Conservation (phyloP, 2,888 invertebrate genomes). For the Seira musarum region DNA sequence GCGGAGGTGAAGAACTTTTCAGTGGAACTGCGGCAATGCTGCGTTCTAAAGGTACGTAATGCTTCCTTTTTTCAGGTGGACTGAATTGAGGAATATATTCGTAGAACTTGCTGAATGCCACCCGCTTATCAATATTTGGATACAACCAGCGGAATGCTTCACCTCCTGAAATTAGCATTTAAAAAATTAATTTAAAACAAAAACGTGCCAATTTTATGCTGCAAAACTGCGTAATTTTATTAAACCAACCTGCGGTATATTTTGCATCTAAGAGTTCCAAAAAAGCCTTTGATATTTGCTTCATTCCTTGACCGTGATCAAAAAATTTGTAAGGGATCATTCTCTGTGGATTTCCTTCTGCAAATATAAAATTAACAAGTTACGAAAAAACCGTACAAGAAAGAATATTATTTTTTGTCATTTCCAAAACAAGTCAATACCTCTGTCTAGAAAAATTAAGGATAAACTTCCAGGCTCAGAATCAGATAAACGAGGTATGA, state of each 20-base stretch:
- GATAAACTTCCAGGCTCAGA: slow-evolving; percentile 33
- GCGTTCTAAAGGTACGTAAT: too few species aligned
- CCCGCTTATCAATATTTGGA: slow-evolving; percentile 25
- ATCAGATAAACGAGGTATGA: slow-evolving; percentile 45
- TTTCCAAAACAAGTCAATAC: too few species aligned
- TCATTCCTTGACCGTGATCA: background rate
- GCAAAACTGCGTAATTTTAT: too few species aligned
- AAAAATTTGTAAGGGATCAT: slow-evolving; percentile 12
- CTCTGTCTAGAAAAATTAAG: slow-evolving; percentile 4
- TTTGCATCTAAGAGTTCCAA: background rate
- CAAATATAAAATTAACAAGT: background rate
- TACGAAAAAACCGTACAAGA: background rate
- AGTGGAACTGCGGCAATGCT: too few species aligned
- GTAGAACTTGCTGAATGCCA: slow-evolving; percentile 32
- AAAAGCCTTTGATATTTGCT: background rate
- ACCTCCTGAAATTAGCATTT: too few species aligned
- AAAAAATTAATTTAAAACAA: too few species aligned
- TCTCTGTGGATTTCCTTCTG: slow-evolving; percentile 5
- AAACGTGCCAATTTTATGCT: too few species aligned
- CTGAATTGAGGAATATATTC: too few species aligned
- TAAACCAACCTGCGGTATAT: background rate
- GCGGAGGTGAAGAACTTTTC: too few species aligned
- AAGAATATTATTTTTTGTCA: background rate
- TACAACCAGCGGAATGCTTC: slow-evolving; percentile 11
- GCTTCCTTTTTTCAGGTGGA: too few species aligned